These are phyloP conservation scores for Anableps anableps DNA, from an alignment of 2,797 vertebrate genomes.

Conservation along the genomic window DNA sequence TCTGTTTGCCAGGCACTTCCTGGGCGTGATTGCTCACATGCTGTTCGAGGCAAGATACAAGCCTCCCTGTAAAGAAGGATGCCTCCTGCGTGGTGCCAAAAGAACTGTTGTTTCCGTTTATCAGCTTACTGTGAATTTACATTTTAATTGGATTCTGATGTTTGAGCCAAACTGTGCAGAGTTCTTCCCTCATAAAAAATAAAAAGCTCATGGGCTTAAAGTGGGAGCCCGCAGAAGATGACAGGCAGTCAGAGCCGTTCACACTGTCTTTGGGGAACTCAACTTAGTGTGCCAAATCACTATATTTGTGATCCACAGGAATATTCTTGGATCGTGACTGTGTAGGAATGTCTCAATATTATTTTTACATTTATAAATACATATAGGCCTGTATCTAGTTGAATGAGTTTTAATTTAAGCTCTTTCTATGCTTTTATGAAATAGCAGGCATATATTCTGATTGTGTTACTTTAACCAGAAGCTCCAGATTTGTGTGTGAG, in stretches of 20 bases:
- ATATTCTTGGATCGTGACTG: constrained; percentile 30
- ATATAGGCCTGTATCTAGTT: constrained; percentile 40
- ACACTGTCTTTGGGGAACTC: constrained; percentile 61
- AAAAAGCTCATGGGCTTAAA: constrained; percentile 56
- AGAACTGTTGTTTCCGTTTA: constrained; percentile 69
- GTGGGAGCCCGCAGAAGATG: constrained; percentile 66
- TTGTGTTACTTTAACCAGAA: constrained; percentile 25
- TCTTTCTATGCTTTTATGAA: constrained; percentile 34
- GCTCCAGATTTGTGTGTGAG: constrained; percentile 29
- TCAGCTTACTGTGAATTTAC: constrained; percentile 76
- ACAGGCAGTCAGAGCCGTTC: constrained; percentile 70
- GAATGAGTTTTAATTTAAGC: constrained; percentile 46
- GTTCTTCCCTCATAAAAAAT: constrained; percentile 53
- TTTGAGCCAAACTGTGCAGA: constrained; percentile 64
- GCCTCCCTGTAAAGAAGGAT: constrained; percentile 33
- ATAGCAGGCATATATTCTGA: constrained; percentile 38
- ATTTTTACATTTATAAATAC: neutral
- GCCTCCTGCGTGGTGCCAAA: constrained; percentile 54
- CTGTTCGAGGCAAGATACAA: constrained; percentile 37
- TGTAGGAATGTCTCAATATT: constrained; percentile 32
- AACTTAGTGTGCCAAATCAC: constrained; percentile 58
- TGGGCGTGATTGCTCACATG: constrained; percentile 43
- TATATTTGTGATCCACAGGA: constrained; percentile 37
- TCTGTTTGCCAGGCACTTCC: constrained; percentile 38
- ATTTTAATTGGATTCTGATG: constrained; percentile 80